Evolutionary conservation across 2,113 vertebrate species (phyloP), one percentile per base, ranked within the genome.

Genomic region (Glaucomys volans): DNA sequence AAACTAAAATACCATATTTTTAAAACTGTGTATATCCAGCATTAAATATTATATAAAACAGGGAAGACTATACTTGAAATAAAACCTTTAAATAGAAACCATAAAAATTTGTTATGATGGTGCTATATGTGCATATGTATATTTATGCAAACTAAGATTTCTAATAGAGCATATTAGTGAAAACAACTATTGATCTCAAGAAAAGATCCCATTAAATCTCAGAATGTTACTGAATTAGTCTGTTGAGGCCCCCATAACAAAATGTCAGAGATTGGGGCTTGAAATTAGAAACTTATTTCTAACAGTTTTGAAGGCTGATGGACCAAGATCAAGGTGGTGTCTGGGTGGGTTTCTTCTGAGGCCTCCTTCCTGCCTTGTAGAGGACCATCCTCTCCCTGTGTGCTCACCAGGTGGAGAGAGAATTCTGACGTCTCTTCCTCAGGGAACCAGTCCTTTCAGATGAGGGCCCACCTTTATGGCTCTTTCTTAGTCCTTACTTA

Each of bases 121-220:
- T 13, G 84, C 30, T 83, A 71, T 37, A 67, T 67, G 57, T 74
- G 42, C 64, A 77, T 1, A 30, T 59, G 86, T 11, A 4, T 44
- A 64, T 66, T 92, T 92, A 54, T 50, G 35, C 69, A 84, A 81
- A 66, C 18, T 85, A 50, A 93, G 3, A 96, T 62, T 74, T 97
- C 40, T 79, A 87, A 66, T n/a, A 75, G 10, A 82, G 54, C 35
- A 47, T 17, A 72, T 37, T 62, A 20, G 1, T 26, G 44, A 85
- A 94, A 94, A 26, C 17, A 80, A 66, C 52, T 44, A 59, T 24
- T 76, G 16, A 52, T 44, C 13, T 93, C 57, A 96, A 90, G 54
- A 82, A 77, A 62, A 86, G 18, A 95, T 50, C 1, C 28, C 37
- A 76, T 18, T 83, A 72, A 96, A 47, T 57, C 92, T 94, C 50